Evolutionary conservation across 2,797 vertebrate genomes (phyloP).

Genomic region (Lepilemur ruficaudatus): DNA sequence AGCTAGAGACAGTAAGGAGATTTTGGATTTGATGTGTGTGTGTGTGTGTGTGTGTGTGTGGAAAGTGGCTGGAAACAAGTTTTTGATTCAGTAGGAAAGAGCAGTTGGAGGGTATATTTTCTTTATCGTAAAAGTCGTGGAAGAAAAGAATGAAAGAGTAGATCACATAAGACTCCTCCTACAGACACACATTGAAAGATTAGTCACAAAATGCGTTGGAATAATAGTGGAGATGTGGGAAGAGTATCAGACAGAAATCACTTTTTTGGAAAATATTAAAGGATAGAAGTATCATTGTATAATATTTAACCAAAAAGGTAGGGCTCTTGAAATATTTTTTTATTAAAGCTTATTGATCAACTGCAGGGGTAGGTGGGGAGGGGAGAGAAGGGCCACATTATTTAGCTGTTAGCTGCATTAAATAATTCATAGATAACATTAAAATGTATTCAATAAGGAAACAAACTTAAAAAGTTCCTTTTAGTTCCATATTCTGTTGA

Average conservation of each 20-base stretch:
- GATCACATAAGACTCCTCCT: neutral
- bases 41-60: neutral
- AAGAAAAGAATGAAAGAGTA: conserved; percentile 47
- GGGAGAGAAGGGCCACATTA: neutral
- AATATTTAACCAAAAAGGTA: conserved; percentile 12
- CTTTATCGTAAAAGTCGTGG: neutral
- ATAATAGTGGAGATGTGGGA: neutral
- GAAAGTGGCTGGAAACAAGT: neutral
- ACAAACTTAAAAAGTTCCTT: neutral
- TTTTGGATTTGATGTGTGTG: neutral
- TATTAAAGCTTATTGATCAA: neutral
- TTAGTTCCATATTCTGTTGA: neutral
- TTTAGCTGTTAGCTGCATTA: neutral
- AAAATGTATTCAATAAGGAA: neutral
- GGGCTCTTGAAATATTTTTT: neutral
- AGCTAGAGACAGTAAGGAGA: neutral
- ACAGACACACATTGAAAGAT: neutral
- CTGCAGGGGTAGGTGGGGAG: neutral
- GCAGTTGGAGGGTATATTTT: neutral
- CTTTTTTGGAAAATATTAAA: neutral
- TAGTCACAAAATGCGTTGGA: conserved; percentile 24
- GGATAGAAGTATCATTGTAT: neutral
- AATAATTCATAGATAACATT: neutral
- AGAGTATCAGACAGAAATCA: neutral
- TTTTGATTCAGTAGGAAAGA: neutral